Base-by-base conservation (phyloP, 2,888 invertebrate species). In the Tenthredo notha region DNA sequence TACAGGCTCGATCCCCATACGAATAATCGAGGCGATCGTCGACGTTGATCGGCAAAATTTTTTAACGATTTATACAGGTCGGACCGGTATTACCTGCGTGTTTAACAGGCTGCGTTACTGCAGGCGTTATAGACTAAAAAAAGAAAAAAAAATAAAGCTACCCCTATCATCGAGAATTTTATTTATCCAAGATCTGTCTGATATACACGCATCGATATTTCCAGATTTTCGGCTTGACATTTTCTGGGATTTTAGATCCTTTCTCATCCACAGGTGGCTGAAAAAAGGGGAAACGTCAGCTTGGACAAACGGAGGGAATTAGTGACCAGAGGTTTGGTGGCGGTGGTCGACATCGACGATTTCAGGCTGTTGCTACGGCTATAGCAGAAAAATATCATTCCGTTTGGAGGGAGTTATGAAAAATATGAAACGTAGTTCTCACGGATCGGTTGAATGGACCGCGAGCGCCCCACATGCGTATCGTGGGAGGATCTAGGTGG, bases 401-500 rank as follows among this genome's bases (percentile, higher is more conserved):
- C 86, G n/a, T 82, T 85, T 67, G 70, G n/a, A 86, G 88, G 88
- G 90, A 88, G 92, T 92, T 92, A 92, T 93, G 93, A 93, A 93
- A 93, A 93, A 93, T 93, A 93, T 93, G 93, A 93, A 92, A 92
- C 92, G 92, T 92, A 91, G 93, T 93, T 93, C 93, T 93, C 93
- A 93, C 93, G 93, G 92, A 89, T 88, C 88, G 67, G 83, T 89
- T 93, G 91, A 93, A 93, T 93, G 92, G 92, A 88, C 88, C 88
- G 90, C 90, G 83, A 80, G 80, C 91, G 90, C 90, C 92, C 91
- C 91, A 92, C 93, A 94, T 93, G 92, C 93, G 91, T 94, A 94
- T 94, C 94, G 94, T 94, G 94, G 94, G 94, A 94, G 94, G 93
- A 93, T 94, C 93, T 90, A 90, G 91, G 90, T 89, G 89, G 92